These are phyloP conservation scores for Moxostoma hubbsi DNA, from an alignment of 2,797 vertebrate species.

Conservation along the genomic window DNA sequence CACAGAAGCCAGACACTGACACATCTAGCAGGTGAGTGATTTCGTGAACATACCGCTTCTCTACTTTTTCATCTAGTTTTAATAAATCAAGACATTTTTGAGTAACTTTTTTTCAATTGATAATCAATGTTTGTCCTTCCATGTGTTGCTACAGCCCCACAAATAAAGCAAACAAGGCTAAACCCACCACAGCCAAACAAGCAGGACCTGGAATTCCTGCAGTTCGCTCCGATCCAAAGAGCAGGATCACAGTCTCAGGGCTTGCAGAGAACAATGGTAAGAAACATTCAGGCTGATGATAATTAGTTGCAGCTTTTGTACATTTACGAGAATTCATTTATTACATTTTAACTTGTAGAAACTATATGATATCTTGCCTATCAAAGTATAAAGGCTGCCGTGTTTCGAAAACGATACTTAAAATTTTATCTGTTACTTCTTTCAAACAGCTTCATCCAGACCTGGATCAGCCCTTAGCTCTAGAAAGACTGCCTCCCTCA, in stretches of 20 bases:
- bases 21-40: slow-evolving; percentile 77
- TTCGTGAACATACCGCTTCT: background rate
- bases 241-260: slow-evolving; percentile 72
- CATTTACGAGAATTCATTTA: background rate
- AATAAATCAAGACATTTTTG: no score
- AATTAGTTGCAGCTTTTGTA: background rate
- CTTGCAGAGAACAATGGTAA: slow-evolving; percentile 83
- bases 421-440: background rate
- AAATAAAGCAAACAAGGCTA: slow-evolving; percentile 80
- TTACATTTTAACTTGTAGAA: background rate
- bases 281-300: slow-evolving; percentile 33
- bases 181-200: slow-evolving; percentile 77
- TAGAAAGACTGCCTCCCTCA: slow-evolving; percentile 84
- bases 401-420: background rate
- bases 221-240: slow-evolving; percentile 76
- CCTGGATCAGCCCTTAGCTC: slow-evolving; percentile 72
- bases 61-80: no score
- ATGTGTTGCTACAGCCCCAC: slow-evolving; percentile 71
- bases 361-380: no score
- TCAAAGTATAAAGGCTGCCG: background rate
- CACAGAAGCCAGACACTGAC: slow-evolving; percentile 69
- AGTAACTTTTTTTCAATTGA: background rate
- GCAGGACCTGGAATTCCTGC: slow-evolving; percentile 65
- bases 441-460: slow-evolving; percentile 74
- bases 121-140: slow-evolving; percentile 21